phyloP scores from a whole-genome alignment of 2,113 vertebrate species.

The Lycaon pictus region DNA sequence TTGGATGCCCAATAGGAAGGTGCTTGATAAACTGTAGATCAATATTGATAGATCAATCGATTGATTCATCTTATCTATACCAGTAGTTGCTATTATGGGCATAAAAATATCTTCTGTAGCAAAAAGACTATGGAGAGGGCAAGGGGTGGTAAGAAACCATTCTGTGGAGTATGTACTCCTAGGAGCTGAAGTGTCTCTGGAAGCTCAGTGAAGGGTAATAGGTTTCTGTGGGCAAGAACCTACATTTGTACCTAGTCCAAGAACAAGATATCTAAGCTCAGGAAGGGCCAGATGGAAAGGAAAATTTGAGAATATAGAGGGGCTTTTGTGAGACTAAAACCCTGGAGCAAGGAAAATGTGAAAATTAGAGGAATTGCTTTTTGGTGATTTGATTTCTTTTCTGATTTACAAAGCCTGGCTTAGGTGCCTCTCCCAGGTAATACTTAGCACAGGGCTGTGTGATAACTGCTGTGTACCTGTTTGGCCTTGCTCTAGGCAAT shows the following conservation, averaged over 20 bases:
- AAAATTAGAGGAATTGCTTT: not conserved
- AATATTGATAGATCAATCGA: not conserved
- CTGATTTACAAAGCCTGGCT: not conserved
- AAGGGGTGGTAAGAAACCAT: not conserved
- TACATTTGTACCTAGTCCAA: not conserved
- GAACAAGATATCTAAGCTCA: not conserved
- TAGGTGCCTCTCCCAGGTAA: not conserved
- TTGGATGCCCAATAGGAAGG: not conserved
- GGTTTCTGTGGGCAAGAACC: not conserved
- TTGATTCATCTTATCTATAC: not conserved
- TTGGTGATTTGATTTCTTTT: not conserved
- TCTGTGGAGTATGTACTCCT: not conserved
- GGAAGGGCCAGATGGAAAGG: not conserved
- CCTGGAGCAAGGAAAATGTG: not conserved
- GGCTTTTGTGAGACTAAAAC: not conserved
- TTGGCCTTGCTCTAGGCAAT: not conserved
- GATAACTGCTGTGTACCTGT: not conserved
- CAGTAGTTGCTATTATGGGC: not conserved
- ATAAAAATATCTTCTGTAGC: not conserved
- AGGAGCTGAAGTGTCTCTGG: not conserved
- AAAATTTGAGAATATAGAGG: not conserved
- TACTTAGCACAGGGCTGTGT: fast-evolving
- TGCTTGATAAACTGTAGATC: not conserved
- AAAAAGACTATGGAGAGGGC: not conserved
- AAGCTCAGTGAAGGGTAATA: not conserved